These are phyloP conservation scores for Cygnus olor DNA, from an alignment of 2,797 vertebrate species.

Conservation along the genomic window DNA sequence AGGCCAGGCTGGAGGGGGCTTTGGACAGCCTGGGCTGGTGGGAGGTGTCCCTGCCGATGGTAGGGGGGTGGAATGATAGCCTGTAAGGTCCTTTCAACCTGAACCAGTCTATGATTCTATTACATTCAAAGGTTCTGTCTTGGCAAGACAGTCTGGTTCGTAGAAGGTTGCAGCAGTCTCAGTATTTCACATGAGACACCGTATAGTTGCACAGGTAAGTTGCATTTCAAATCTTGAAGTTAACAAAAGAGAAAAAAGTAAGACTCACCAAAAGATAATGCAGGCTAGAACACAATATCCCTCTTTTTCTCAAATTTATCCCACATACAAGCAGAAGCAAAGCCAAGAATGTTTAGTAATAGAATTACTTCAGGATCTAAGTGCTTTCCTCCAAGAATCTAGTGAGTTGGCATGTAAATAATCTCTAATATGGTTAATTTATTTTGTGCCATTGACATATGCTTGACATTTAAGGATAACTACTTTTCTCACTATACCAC, in stretches of 20 bases:
- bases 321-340: slow-evolving; percentile 31
- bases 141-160: background rate
- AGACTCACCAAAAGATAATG: slow-evolving; percentile 32
- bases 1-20: no score
- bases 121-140: slow-evolving; percentile 1
- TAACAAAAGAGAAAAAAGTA: slow-evolving; percentile 23
- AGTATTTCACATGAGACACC: slow-evolving; percentile 4
- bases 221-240: slow-evolving; percentile 37
- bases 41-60: no score
- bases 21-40: no score
- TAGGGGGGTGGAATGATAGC: no score
- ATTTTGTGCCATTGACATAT: background rate
- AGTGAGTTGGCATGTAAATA: background rate
- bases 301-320: background rate
- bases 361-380: background rate
- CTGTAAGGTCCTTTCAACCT: no score
- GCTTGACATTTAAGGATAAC: background rate
- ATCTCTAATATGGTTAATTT: background rate
- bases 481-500: background rate
- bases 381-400: background rate
- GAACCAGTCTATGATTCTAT: background rate
- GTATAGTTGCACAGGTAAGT: background rate
- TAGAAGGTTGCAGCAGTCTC: background rate
- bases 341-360: slow-evolving; percentile 16
- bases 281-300: background rate